A percentile compares a stretch with the other conserved stretches of the same genome.
Evolutionary conservation across 2,888 invertebrate species (phyloP).

Genomic region (Branchipolynoe longqiensis): DNA sequence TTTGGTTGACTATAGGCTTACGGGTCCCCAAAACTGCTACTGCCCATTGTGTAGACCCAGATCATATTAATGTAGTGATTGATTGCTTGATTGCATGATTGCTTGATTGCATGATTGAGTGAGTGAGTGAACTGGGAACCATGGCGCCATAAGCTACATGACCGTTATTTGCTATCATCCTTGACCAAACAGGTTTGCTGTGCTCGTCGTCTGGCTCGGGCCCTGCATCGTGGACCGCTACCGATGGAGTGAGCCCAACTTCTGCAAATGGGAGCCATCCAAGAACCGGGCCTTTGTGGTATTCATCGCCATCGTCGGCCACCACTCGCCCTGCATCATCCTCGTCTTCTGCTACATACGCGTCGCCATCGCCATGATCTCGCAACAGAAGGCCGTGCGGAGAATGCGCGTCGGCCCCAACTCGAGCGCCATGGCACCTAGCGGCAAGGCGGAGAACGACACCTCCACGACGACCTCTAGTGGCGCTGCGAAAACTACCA

Average conservation of each 20-base stretch:
- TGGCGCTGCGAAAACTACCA: background rate
- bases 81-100: too few relatives aligned
- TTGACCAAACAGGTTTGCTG: constrained; percentile 71
- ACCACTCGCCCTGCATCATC: constrained; percentile 74
- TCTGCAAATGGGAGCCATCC: constrained; percentile 77
- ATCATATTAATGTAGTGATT: too few relatives aligned
- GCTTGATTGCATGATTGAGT: too few relatives aligned
- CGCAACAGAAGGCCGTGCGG: constrained; percentile 54
- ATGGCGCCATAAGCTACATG: too few relatives aligned
- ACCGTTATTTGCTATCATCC: background rate
- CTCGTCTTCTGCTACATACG: constrained; percentile 74
- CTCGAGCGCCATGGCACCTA: background rate
- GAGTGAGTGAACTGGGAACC: too few relatives aligned
- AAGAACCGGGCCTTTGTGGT: constrained; percentile 76
- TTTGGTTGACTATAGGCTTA: too few relatives aligned
- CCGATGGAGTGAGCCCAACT: constrained; percentile 67
- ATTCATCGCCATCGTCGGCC: constrained; percentile 76
- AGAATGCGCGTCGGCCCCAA: background rate
- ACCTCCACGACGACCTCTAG: background rate
- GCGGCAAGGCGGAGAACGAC: background rate
- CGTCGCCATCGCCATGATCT: constrained; percentile 71
- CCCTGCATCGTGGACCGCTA: constrained; percentile 75
- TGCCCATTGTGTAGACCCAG: too few relatives aligned
- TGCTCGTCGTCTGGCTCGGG: constrained; percentile 75
- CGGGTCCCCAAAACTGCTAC: too few relatives aligned